Evolutionary conservation across 2,888 invertebrate genomes (phyloP), one percentile per base, ranked within the genome.

Genomic region (Hecatera dysodea): DNA sequence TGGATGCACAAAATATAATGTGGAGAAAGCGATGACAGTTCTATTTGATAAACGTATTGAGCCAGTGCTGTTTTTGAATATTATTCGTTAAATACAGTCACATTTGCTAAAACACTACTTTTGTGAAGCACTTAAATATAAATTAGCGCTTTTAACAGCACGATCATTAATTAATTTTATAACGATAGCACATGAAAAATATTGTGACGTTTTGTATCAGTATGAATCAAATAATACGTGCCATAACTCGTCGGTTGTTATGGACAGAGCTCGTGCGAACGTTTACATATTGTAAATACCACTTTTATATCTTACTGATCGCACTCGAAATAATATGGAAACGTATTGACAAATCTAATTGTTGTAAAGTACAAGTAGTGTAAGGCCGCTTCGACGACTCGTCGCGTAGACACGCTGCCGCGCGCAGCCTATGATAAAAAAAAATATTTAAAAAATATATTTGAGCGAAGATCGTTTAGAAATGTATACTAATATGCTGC

Each of bases 401-500:
- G 85, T 74, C 69, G 78, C 80, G 86, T 78, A 75, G 73, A 71
- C 72, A 65, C 75, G 74, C 62, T 53, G 59, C 69, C 68, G 75
- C 61, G 67, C 62, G 67, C 81, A 66, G 72, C 48, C 27, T 55
- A 42, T 27, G 70, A 36, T 63, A 52, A 64, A 61, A 71, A 63
- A 75, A 75, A 46, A 72, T 63, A 59, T 42, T 22, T 7, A 11
- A 33, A 81, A 67, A 75, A 53, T 55, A 36, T 48, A 60, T 27
- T 72, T 75, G 78, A 75, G 78, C 73, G 72, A 72, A 67, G 64
- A 81, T 82, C 83, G 78, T 84, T 59, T 78, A 80, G 66, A 62
- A 59, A 83, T 89, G 86, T 84, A 77, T 75, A 78, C 48, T 65
- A 60, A 48, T 61, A 73, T 80, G 91, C 87, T 92, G 88, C 95